Evolutionary conservation across 2,888 invertebrate genomes (phyloP).

Genomic region (Tetropium fuscum): DNA sequence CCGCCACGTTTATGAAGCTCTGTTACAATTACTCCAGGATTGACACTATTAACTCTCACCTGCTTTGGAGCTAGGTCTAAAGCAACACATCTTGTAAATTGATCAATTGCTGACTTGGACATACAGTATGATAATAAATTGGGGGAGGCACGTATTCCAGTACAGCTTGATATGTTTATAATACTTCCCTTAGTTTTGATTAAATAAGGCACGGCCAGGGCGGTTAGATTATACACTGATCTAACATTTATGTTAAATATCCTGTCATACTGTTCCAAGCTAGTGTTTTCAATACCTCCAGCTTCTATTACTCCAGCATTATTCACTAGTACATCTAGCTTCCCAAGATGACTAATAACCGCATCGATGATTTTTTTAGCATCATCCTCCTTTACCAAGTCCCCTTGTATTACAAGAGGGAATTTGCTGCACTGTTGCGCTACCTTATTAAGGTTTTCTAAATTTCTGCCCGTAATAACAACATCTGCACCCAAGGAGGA

Average conservation of each 20-base stretch:
- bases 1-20: conserved; percentile 89
- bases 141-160: conserved; percentile 79
- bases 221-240: conserved; percentile 82
- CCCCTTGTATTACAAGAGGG: conserved; percentile 5
- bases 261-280: conserved; percentile 86
- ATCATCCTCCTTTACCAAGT: conserved; percentile 13
- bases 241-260: conserved; percentile 91
- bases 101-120: conserved; percentile 93
- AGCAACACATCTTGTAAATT: conserved; percentile 92
- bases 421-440: conserved; percentile 14
- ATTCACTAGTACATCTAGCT: conserved; percentile 84
- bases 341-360: conserved; percentile 79
- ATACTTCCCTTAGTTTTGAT: conserved; percentile 85
- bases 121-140: conserved; percentile 90
- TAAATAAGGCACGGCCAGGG: conserved; percentile 88
- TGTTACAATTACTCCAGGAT: conserved; percentile 93
- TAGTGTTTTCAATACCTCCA: conserved; percentile 82
- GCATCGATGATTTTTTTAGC: conserved; percentile 53
- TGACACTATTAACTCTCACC: conserved; percentile 90
- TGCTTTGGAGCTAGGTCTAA: conserved; percentile 84
- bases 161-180: conserved; percentile 95
- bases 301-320: conserved; percentile 76
- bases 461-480: conserved; percentile 10
- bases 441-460: background rate
- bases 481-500: conserved; percentile 4